phyloP scores from a whole-genome alignment of 2,797 vertebrate species.

The Sebastes aleutianus region DNA sequence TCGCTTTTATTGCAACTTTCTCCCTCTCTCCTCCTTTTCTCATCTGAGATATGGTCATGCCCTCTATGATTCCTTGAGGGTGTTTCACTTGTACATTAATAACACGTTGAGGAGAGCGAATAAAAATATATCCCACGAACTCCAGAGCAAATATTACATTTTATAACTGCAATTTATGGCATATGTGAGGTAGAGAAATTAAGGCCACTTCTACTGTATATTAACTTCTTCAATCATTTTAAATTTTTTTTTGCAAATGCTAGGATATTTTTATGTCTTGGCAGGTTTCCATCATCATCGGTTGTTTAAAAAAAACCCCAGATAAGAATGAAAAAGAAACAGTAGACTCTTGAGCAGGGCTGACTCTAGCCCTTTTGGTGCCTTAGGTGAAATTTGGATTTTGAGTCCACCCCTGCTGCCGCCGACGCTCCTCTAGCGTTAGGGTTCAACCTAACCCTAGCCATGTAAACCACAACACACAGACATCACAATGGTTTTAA shows the following conservation, averaged over 20 bases:
- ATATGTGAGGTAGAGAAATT: conserved; percentile 2
- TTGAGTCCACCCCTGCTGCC: too few species aligned
- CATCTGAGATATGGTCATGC: conserved; percentile 55
- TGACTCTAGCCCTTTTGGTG: too few species aligned
- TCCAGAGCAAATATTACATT: conserved; percentile 17
- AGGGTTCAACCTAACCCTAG: too few species aligned
- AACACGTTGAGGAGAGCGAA: conserved; percentile 40
- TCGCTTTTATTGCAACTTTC: conserved; percentile 74
- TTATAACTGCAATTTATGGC: conserved; percentile 25
- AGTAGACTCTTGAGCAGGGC: conserved; percentile 3
- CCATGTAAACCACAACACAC: too few species aligned
- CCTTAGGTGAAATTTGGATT: too few species aligned
- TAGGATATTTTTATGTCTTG: neutral
- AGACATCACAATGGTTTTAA: too few species aligned
- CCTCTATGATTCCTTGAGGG: conserved; percentile 54
- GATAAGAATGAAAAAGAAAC: conserved; percentile 15
- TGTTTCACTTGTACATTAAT: conserved; percentile 62
- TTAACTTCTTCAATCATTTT: neutral
- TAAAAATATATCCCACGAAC: conserved; percentile 30
- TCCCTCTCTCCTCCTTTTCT: conserved; percentile 37
- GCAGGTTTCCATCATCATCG: too few species aligned
- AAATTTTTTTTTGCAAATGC: too few species aligned
- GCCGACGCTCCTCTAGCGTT: too few species aligned
- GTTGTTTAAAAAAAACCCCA: neutral
- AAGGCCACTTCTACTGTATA: neutral